Evolutionary conservation across 1,140 invertebrate genomes (phyloP).

Genomic region (Calliphora vicina): DNA sequence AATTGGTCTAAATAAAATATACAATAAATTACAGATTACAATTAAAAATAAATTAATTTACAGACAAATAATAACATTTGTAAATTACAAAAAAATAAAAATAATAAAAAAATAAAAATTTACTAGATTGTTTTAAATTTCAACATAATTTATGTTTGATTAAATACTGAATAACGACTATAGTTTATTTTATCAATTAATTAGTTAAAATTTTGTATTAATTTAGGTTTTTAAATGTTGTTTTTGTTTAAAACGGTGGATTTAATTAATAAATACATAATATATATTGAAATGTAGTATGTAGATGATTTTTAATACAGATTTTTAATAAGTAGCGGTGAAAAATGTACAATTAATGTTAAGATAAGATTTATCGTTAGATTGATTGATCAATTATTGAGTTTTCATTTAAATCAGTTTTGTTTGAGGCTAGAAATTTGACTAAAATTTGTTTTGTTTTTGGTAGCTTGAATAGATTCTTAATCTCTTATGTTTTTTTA

Average conservation of each 20-base stretch:
- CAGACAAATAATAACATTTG: background rate
- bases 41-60: background rate
- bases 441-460: conserved; percentile 3
- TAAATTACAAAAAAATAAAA: background rate
- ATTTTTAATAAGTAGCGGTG: background rate
- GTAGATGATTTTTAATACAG: background rate
- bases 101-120: background rate
- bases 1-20: background rate
- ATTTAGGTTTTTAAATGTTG: background rate
- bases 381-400: background rate
- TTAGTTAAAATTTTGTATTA: background rate
- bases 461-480: background rate
- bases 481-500: background rate
- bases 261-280: background rate
- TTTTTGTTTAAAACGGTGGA: background rate
- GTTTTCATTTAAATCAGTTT: background rate
- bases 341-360: background rate
- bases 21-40: background rate
- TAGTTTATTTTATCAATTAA: background rate
- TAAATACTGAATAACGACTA: background rate
- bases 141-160: background rate
- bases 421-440: conserved; percentile 17
- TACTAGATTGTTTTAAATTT: background rate
- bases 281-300: no score
- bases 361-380: background rate